Evolutionary conservation across 2,113 vertebrate genomes (phyloP), one percentile per base, ranked within the genome.

Genomic region (Bufo bufo): DNA sequence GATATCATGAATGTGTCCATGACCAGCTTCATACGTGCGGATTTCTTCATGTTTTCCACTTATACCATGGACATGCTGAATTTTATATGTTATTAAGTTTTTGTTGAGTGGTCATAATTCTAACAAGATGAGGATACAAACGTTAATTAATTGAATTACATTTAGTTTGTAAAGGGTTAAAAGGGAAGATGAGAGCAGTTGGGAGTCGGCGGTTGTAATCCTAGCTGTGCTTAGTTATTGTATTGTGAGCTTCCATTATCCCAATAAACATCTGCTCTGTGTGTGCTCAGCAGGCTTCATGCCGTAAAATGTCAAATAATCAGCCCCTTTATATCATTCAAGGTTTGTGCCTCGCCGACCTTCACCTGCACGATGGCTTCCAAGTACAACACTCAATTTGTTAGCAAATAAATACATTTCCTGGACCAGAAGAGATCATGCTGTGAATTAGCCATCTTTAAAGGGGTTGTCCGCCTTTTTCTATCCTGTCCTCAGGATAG

Each of bases 301-400:
- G 54, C 47, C 43, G 9, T 52, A 86, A 54, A 86, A 86, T 86
- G 75, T 79, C 77, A 86, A 54, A 78, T 69, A 54, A 86, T 79
- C 77, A 78, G 59, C 6, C 49, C 14, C 56, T 86, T 86, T 78
- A 86, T 77, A 54, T 78, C 50, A 23, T 69, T 56, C n/a, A 66
- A 17, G 50, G 19, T 61, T 33, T 77, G 20, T 63, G 56, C 43
- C 33, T 50, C 6, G 45, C 14, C 33, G 16, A 49, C 33, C 8
- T 10, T 6, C 59, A 61, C 16, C 20, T 61, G 52, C 69, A 17
- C 16, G 20, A 52, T 33, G 3, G 6, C 43, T 52, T 83, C 61
- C 81, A 50, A 66, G 6, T 83, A 49, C 45, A 66, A 65, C 43
- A 82, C 13, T 65, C 9, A n/a, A 83, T 50, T 11, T 66, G 12